Percentiles rank a stretch among this genome's conserved stretches.
Conservation (phyloP, 2,113 vertebrate species). For the Circaetus gallicus region DNA sequence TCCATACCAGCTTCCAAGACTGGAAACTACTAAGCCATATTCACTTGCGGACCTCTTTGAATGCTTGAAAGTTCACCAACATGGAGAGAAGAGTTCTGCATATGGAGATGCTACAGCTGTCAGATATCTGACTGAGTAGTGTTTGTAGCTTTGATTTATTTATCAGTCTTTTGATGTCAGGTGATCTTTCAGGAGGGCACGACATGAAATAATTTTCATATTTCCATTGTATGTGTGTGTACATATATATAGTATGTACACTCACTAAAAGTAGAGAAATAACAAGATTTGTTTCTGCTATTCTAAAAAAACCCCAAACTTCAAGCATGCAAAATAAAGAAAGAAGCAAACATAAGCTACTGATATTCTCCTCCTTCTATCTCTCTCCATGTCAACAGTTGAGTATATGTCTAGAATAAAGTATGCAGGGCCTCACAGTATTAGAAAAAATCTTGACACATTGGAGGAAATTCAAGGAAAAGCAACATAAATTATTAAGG, state of each 20-base stretch:
- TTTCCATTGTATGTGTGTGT: neutral
- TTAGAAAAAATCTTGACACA: slow-evolving; percentile 22
- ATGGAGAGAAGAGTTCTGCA: neutral
- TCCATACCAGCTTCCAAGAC: neutral
- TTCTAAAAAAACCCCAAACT: neutral
- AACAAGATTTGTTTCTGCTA: neutral
- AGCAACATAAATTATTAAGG: slow-evolving; percentile 64
- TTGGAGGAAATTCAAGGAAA: slow-evolving; percentile 55
- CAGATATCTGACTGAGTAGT: neutral
- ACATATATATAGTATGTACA: neutral
- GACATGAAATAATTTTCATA: neutral
- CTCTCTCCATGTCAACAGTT: neutral
- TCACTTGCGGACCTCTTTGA: neutral
- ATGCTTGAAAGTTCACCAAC: neutral
- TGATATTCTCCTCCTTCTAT: neutral
- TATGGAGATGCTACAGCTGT: neutral
- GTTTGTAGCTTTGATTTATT: neutral
- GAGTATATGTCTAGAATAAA: slow-evolving; percentile 19
- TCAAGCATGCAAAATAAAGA: neutral
- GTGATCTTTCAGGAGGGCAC: neutral
- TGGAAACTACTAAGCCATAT: neutral
- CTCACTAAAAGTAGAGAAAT: neutral
- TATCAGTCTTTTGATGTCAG: neutral
- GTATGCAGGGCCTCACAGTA: neutral
- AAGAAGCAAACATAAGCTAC: neutral